phyloP scores from a whole-genome alignment of 1,140 invertebrate species.

The Macrosteles quadrilineatus region DNA sequence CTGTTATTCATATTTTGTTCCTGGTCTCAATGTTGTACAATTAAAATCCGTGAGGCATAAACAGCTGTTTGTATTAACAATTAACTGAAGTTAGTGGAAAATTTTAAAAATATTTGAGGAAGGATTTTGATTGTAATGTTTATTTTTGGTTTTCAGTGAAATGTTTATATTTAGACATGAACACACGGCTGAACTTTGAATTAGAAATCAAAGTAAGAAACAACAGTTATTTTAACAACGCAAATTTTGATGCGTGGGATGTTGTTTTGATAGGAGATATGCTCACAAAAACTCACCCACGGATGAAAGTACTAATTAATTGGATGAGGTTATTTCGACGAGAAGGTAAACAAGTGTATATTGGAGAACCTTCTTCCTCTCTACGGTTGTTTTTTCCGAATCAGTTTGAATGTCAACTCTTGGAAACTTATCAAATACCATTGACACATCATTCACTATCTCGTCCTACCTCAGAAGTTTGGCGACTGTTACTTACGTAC shows the following conservation, averaged over 20 bases:
- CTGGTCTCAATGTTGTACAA: no score
- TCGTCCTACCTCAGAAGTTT: not conserved
- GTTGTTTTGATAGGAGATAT: not conserved
- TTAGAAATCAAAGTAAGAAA: not conserved
- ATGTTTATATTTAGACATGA: conserved; percentile 9
- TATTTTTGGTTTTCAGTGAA: not conserved
- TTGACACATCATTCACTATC: not conserved
- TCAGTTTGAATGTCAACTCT: not conserved
- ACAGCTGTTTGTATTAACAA: no score
- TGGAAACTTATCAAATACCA: not conserved
- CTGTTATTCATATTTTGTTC: no score
- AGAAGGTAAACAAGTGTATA: not conserved
- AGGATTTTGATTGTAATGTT: no score
- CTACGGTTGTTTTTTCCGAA: not conserved
- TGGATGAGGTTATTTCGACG: not conserved
- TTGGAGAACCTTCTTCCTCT: not conserved
- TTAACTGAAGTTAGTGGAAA: no score
- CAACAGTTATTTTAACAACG: not conserved
- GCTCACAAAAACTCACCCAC: not conserved
- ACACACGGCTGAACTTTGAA: not conserved
- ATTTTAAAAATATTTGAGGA: no score
- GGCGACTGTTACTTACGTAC: not conserved
- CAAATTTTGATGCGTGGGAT: not conserved
- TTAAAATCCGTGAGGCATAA: no score
- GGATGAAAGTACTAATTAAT: not conserved